These are phyloP conservation scores for Dysmachus trigonus DNA, from an alignment of 2,888 invertebrate genomes.

Conservation along the genomic window DNA sequence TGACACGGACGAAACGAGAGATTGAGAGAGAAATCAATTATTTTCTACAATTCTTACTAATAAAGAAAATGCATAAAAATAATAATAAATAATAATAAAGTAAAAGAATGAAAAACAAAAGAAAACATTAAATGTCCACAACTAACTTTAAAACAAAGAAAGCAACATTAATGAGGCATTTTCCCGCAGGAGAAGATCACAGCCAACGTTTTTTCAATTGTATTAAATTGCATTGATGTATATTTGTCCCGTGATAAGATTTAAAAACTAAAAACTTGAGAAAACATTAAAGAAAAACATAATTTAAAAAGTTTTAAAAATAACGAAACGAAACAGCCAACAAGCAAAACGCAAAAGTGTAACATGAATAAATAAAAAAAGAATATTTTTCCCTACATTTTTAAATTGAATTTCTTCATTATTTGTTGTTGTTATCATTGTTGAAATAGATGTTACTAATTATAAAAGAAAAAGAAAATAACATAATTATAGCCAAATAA, in stretches of 20 bases:
- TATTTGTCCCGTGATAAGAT: slow-evolving; percentile 6
- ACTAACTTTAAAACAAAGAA: not conserved
- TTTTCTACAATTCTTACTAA: slow-evolving; percentile 2
- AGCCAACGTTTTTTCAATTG: not conserved
- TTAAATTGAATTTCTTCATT: not conserved
- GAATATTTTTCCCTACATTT: not conserved
- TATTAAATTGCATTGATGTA: not conserved
- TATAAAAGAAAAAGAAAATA: not conserved
- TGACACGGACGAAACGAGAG: not conserved
- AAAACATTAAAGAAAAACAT: not conserved
- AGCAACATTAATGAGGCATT: not conserved
- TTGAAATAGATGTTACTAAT: not conserved
- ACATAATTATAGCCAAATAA: not conserved
- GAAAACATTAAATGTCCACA: not conserved
- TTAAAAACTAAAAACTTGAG: not conserved
- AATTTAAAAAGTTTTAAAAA: not conserved
- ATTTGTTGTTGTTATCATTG: not conserved
- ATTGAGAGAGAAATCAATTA: not conserved
- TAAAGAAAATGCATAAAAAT: not conserved
- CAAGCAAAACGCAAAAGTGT: not conserved
- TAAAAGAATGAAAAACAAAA: not conserved
- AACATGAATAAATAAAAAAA: not conserved
- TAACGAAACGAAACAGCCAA: not conserved
- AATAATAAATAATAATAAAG: not conserved
- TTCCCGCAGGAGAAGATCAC: not conserved